Percentiles rank a stretch among this genome's conserved stretches.
These are phyloP conservation scores for Octodon degus DNA, from an alignment of 2,113 vertebrate species.

Conservation along the genomic window DNA sequence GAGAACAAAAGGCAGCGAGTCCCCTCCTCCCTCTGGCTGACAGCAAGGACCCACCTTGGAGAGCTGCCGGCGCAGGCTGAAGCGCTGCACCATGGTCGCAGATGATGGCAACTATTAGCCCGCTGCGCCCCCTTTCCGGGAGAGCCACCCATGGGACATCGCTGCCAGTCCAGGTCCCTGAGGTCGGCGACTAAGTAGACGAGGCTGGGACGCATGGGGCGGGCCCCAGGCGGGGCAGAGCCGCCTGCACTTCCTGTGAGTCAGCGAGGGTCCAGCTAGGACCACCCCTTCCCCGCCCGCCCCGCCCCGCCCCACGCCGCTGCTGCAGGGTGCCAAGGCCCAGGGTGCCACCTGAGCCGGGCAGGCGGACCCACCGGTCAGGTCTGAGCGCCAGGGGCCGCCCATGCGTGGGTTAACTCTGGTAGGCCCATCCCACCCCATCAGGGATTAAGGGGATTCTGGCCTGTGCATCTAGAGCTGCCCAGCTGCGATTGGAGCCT, in stretches of 20 bases:
- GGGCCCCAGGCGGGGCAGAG: conserved; percentile 75
- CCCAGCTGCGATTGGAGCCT: background rate
- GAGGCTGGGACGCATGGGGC: conserved; percentile 49
- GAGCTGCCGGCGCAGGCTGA: conserved; percentile 89
- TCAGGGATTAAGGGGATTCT: background rate
- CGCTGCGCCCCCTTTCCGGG: background rate
- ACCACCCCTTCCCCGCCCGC: conserved; percentile 78
- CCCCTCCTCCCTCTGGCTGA: conserved; percentile 39
- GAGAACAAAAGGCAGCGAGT: conserved; percentile 85
- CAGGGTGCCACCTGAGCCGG: conserved; percentile 70
- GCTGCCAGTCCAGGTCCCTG: background rate
- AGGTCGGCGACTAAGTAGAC: background rate
- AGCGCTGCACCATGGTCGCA: conserved; percentile 88
- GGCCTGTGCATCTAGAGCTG: background rate
- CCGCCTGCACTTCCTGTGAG: conserved; percentile 85
- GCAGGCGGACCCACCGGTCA: background rate
- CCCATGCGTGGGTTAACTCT: background rate
- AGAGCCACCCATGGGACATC: conserved; percentile 51
- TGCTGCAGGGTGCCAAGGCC: conserved; percentile 23
- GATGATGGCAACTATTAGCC: background rate
- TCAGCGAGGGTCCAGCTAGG: conserved; percentile 85
- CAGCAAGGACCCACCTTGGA: conserved; percentile 87
- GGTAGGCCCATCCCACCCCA: background rate
- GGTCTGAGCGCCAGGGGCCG: background rate
- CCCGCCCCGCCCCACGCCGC: background rate